Evolutionary conservation across 2,888 invertebrate genomes (phyloP).

Genomic region (Cerceris ruficornis): DNA sequence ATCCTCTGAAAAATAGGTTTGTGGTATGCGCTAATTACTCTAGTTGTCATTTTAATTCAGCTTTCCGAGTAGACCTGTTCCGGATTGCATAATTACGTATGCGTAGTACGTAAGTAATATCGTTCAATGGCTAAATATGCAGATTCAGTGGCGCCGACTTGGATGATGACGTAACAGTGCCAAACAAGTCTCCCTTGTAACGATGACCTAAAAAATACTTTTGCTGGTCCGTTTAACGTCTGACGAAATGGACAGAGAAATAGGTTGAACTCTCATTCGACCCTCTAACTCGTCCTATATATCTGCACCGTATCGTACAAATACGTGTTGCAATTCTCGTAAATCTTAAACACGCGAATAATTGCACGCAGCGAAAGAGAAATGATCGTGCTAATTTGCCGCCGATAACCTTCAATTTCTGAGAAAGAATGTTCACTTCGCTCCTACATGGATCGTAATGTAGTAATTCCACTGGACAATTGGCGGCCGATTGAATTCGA

Average conservation of each 20-base stretch:
- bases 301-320: no score
- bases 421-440: constrained; percentile 1
- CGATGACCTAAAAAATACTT: constrained; percentile 62
- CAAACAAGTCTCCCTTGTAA: constrained; percentile 54
- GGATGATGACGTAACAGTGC: constrained; percentile 56
- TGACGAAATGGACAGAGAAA: background rate
- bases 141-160: constrained; percentile 50
- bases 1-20: no score
- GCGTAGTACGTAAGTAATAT: constrained; percentile 10
- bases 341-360: no score
- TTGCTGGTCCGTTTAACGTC: constrained; percentile 6
- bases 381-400: no score
- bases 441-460: constrained; percentile 28
- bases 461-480: constrained; percentile 18
- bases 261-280: background rate
- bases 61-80: no score
- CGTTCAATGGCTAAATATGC: constrained; percentile 57
- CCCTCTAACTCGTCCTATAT: no score
- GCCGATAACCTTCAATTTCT: no score
- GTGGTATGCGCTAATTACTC: no score
- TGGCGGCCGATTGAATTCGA: constrained; percentile 26
- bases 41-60: no score
- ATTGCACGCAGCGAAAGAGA: no score
- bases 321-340: no score
- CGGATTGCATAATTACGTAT: background rate